Evolutionary conservation across 2,888 invertebrate genomes (phyloP), one percentile per base, ranked within the genome.

Genomic region (Cerceris ruficornis): DNA sequence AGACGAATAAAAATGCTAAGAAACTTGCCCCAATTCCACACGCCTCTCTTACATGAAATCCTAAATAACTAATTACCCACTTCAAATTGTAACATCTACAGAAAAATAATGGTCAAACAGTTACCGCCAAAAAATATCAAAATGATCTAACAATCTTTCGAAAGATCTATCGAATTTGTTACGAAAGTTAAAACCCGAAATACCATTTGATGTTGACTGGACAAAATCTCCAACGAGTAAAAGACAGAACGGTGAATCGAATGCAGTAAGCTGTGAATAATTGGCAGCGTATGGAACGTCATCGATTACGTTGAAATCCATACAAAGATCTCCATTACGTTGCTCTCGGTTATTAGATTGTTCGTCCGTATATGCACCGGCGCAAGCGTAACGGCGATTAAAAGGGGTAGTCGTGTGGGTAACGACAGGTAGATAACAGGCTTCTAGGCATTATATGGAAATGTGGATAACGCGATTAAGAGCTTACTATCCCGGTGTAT

Each of bases 381-480:
- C 61, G 66, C 57, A 52, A 69, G 41, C 49, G 66, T 15, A 8
- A 17, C 68, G 52, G 57, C 75, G 77, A 80, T 84, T 80, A 84
- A 84, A 84, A 75, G 69, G 76, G 66, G 65, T 61, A 59, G 52
- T 62, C 62, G 74, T 62, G 64, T 70, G 64, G 69, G 69, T 80
- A 78, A 80, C 82, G 80, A 80, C 82, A 78, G 83, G 61, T 77
- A 78, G 83, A 82, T 84, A 84, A 83, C 85, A 75, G 77, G 80
- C 69, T 80, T 65, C 80, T 71, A 71, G 83, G 87, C 80, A 85
- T 87, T 87, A 84, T 81, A 86, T 87, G 87, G 87, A 85, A 86
- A 87, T 87, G 80, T 61, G 80, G 82, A 87, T 86, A 87, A 87
- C 86, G 86, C 83, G 87, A 87, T 87, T 87, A 87, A 86, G 71